These are phyloP conservation scores for Umimayanthus chanpuru DNA, from an alignment of 92 coral and sea anemone species.

Conservation along the genomic window DNA sequence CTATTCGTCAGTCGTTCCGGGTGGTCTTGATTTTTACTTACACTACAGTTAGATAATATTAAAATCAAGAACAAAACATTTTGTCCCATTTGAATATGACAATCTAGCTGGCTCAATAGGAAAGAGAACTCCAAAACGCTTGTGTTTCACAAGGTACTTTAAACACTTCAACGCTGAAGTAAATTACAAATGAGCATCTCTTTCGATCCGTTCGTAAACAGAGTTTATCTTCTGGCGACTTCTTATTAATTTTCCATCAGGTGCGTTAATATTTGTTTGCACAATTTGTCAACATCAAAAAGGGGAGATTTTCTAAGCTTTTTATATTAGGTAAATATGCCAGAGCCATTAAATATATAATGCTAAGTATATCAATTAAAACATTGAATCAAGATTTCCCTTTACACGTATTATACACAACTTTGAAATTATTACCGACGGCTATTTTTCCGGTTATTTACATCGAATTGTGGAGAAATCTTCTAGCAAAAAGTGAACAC, in stretches of 20 bases:
- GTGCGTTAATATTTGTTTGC: conserved; percentile 5
- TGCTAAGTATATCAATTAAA: conserved; percentile 25
- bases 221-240: background rate
- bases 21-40: background rate
- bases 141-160: background rate
- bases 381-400: background rate
- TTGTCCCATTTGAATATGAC: background rate
- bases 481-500: background rate
- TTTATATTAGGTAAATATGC: background rate
- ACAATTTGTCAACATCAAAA: conserved; percentile 10
- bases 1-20: background rate
- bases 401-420: background rate
- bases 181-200: background rate
- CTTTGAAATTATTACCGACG: background rate
- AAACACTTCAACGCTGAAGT: background rate
- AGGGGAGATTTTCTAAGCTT: background rate
- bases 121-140: too few species aligned
- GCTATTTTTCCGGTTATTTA: background rate
- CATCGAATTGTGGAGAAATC: background rate
- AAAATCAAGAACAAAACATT: background rate
- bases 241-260: background rate
- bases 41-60: background rate
- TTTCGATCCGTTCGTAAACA: background rate
- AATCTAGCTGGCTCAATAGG: background rate
- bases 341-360: background rate